Evolutionary conservation across 30 jellyfish, hydroid and myxozoan genomes (phyloP).

Genomic region (Aurelia sp.): DNA sequence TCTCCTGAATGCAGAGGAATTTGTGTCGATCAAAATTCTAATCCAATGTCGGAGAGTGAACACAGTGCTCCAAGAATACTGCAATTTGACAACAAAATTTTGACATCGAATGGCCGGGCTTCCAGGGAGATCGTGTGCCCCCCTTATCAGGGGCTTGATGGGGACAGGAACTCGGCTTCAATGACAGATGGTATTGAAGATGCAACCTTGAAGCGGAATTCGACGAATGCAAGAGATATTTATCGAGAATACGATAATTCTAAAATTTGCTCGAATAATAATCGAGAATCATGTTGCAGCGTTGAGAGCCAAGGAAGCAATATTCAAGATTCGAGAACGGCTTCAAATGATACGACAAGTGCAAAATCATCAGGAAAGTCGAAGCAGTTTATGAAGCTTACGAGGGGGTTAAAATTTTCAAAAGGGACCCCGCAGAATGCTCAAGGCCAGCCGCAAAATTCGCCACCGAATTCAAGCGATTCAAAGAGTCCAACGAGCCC

Average conservation of each 20-base stretch:
- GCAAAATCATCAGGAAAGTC: slow-evolving; percentile 22
- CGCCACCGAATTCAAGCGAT: slow-evolving; percentile 18
- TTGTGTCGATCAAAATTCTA: slow-evolving; percentile 44
- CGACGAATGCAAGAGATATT: slow-evolving; percentile 41
- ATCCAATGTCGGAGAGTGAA: slow-evolving; percentile 58
- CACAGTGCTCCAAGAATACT: slow-evolving; percentile 29
- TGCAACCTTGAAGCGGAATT: slow-evolving; percentile 29
- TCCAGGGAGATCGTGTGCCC: slow-evolving; percentile 12
- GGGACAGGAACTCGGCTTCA: slow-evolving; percentile 33
- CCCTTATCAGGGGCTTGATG: slow-evolving; percentile 39
- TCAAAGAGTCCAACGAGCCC: not conserved
- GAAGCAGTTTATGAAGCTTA: slow-evolving; percentile 55
- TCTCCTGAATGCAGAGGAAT: slow-evolving; percentile 63
- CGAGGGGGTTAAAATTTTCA: slow-evolving; percentile 53
- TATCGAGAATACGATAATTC: slow-evolving; percentile 5
- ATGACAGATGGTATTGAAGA: slow-evolving; percentile 44
- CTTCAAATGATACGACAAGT: not conserved
- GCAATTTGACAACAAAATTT: slow-evolving; percentile 35
- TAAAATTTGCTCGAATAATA: not conserved
- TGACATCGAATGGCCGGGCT: slow-evolving; percentile 45
- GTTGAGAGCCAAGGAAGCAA: slow-evolving; percentile 27
- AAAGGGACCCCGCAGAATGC: slow-evolving; percentile 37
- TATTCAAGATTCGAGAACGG: slow-evolving; percentile 7
- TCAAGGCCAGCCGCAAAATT: not conserved
- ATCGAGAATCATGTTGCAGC: slow-evolving; percentile 63